Evolutionary conservation across 2,888 invertebrate genomes (phyloP), one percentile per base, ranked within the genome.

Genomic region (Hyles lineata): DNA sequence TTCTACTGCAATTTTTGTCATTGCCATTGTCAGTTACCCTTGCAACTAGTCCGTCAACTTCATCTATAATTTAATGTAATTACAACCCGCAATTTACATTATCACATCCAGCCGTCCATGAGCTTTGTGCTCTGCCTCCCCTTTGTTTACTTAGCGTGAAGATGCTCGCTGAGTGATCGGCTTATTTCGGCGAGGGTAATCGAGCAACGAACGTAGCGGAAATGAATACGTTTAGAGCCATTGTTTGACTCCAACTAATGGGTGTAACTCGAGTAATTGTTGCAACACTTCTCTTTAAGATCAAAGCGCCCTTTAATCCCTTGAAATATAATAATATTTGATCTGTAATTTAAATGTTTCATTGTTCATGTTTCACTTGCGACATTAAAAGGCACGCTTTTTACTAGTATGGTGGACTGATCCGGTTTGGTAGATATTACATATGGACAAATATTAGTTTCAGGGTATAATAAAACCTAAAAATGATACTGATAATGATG

Each of bases 111-210:
- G 85, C 75, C 23, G 9, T 60, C 5, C 25, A 76, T 76, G 25
- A 74, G 80, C 78, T 23, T 74, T 73, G 75, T 50, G 58, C 29
- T 60, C 72, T 71, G 69, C 62, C 61, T 80, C 77, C 86, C 92
- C 91, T 86, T 79, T 90, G 91, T 90, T 90, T 91, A 84, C 85
- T 82, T 85, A 87, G 88, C 87, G 88, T 89, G 90, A 90, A 92
- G 92, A 92, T 90, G 89, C 86, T 85, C 86, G 87, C 85, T 90
- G 92, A 92, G 89, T 92, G 92, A 93, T 93, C 92, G 92, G 92
- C 91, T 93, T 93, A 92, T 93, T 93, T 92, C 84, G 88, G 87
- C 86, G 88, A 85, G 84, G 88, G 91, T 93, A 92, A 92, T 92
- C 89, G 90, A 88, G 86, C 87, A 81, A 83, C 83, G 86, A 79